These are phyloP conservation scores for Tetragnatha montana DNA, from an alignment of 2,888 invertebrate genomes.

Conservation along the genomic window DNA sequence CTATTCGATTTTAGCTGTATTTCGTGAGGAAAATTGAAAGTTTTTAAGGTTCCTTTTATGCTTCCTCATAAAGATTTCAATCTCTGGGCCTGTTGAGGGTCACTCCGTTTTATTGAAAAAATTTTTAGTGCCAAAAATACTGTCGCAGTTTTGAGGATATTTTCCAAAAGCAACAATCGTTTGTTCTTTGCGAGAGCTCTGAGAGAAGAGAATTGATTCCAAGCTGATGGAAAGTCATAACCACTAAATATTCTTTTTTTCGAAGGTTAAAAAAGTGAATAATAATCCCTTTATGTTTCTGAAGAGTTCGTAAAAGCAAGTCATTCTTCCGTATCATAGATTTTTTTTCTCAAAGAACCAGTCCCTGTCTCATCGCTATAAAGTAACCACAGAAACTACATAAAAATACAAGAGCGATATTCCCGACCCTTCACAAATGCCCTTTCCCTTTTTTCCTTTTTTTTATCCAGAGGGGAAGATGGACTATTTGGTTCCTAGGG, in stretches of 20 bases:
- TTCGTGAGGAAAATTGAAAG: slow-evolving; percentile 46
- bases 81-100: slow-evolving; percentile 39
- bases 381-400: no score
- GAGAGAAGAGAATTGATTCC: slow-evolving; percentile 41
- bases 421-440: no score
- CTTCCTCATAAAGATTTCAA: slow-evolving; percentile 59
- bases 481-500: no score
- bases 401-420: no score
- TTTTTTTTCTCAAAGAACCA: background rate
- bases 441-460: no score
- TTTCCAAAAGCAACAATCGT: slow-evolving; percentile 42
- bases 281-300: background rate
- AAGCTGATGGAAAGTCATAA: slow-evolving; percentile 52
- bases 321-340: background rate
- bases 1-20: slow-evolving; percentile 43
- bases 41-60: slow-evolving; percentile 57
- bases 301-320: background rate
- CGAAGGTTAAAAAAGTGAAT: slow-evolving; percentile 16
- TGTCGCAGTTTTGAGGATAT: slow-evolving; percentile 10
- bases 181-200: background rate
- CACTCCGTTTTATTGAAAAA: slow-evolving; percentile 48
- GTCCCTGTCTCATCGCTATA: no score
- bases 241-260: slow-evolving; percentile 42
- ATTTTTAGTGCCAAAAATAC: slow-evolving; percentile 41
- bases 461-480: no score